Conservation (phyloP, 2,113 vertebrate genomes). For the Callaeas wilsoni region DNA sequence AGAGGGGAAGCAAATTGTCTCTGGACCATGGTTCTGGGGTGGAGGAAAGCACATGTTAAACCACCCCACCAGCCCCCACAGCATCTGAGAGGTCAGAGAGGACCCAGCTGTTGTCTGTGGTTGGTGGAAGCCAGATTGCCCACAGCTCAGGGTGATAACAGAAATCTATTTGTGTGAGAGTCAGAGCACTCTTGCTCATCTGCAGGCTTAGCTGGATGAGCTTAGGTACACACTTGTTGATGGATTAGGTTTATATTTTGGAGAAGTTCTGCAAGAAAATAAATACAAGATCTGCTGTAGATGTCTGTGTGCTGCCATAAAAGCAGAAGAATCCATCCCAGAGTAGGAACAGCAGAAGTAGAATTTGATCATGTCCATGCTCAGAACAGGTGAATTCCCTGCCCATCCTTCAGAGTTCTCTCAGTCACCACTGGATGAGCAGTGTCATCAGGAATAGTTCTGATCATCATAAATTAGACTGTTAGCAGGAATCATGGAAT, state of each 20-base stretch:
- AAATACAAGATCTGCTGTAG: background rate
- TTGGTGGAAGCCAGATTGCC: background rate
- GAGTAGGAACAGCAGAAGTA: background rate
- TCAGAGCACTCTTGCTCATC: background rate
- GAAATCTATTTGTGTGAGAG: rapidly evolving
- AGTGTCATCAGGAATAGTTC: background rate
- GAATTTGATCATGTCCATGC: rapidly evolving
- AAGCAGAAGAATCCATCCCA: background rate
- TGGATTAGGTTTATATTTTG: background rate
- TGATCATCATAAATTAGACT: background rate
- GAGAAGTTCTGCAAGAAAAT: background rate
- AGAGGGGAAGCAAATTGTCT: background rate
- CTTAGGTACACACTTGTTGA: background rate
- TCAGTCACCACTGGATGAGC: background rate
- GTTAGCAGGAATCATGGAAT: background rate
- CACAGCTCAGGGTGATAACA: background rate
- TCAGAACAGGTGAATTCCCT: background rate
- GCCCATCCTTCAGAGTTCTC: background rate
- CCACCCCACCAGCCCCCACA: background rate
- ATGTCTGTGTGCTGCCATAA: background rate
- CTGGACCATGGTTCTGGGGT: rapidly evolving
- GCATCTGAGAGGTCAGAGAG: background rate
- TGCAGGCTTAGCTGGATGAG: background rate
- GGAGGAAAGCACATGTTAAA: background rate
- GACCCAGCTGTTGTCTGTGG: background rate